Percentiles rank a stretch among this genome's conserved stretches.
These are phyloP conservation scores for Mimumesa dahlbomi DNA, from an alignment of 2,888 invertebrate species.

Conservation along the genomic window DNA sequence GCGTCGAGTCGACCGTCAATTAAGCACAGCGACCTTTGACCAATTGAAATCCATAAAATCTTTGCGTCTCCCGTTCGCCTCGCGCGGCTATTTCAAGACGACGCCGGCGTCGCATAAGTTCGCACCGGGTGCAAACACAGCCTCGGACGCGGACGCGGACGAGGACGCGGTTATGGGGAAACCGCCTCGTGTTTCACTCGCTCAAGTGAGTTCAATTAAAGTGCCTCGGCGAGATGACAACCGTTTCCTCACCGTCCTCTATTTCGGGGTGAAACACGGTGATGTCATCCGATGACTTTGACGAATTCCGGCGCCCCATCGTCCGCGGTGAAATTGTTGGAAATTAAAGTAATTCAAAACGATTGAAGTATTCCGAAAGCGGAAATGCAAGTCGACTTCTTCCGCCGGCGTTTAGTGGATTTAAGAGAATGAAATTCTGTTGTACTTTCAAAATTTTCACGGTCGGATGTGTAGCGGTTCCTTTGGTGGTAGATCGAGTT, in stretches of 20 bases:
- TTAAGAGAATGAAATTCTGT: too few relatives aligned
- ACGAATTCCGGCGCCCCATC: constrained; percentile 46
- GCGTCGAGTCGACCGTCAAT: constrained; percentile 20
- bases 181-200: constrained; percentile 46
- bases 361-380: too few relatives aligned
- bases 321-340: too few relatives aligned
- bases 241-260: constrained; percentile 35
- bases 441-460: not conserved
- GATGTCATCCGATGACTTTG: constrained; percentile 55
- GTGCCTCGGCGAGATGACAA: constrained; percentile 50
- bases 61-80: constrained; percentile 18
- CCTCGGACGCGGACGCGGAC: constrained; percentile 22
- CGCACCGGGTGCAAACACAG: constrained; percentile 16
- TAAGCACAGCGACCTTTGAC: constrained; percentile 33
- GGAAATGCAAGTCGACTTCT: too few relatives aligned
- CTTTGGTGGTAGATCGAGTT: too few relatives aligned
- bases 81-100: constrained; percentile 51
- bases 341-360: too few relatives aligned
- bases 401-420: too few relatives aligned
- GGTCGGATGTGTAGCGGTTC: too few relatives aligned
- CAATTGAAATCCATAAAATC: constrained; percentile 60
- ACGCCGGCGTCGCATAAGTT: constrained; percentile 36
- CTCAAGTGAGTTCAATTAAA: constrained; percentile 72
- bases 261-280: constrained; percentile 45
- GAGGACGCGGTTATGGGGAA: constrained; percentile 47